Percentiles rank a stretch among this genome's conserved stretches.
Evolutionary conservation across 2,888 invertebrate species (phyloP).

Genomic region (Trichopria drosophilae): DNA sequence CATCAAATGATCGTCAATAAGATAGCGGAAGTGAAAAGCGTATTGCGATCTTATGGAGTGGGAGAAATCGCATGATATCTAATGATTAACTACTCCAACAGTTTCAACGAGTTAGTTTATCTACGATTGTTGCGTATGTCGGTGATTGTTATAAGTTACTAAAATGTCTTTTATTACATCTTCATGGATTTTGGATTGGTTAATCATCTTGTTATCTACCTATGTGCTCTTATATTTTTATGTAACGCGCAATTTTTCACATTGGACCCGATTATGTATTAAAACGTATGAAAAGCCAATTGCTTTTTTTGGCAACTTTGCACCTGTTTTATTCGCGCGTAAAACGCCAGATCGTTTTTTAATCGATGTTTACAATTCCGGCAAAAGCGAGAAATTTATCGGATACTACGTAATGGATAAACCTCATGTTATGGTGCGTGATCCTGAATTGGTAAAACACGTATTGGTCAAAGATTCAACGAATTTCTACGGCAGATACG

Average conservation of each 20-base stretch:
- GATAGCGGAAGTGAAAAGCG: too few relatives aligned
- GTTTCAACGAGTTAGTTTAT: too few relatives aligned
- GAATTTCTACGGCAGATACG: slow-evolving; percentile 55
- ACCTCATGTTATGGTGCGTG: slow-evolving; percentile 57
- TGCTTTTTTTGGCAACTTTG: slow-evolving; percentile 58
- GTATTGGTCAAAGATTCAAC: slow-evolving; percentile 60
- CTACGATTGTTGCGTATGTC: too few relatives aligned
- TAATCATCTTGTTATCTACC: too few relatives aligned
- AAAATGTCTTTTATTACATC: too few relatives aligned
- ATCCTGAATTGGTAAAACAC: slow-evolving; percentile 58
- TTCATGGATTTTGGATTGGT: too few relatives aligned
- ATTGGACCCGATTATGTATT: slow-evolving; percentile 55
- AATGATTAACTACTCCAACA: too few relatives aligned
- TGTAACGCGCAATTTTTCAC: slow-evolving; percentile 44
- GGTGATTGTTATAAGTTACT: too few relatives aligned
- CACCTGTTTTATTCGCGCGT: slow-evolving; percentile 46
- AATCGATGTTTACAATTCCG: slow-evolving; percentile 51
- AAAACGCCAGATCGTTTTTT: slow-evolving; percentile 51
- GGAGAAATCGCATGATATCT: too few relatives aligned
- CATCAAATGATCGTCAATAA: too few relatives aligned
- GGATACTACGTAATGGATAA: slow-evolving; percentile 57
- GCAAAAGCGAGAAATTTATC: slow-evolving; percentile 48
- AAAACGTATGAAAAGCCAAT: slow-evolving; percentile 50
- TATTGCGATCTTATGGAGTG: too few relatives aligned
- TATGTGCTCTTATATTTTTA: slow-evolving; percentile 44